Base-by-base conservation (phyloP, 1,140 invertebrate species). In the Dendrolimus punctatus region DNA sequence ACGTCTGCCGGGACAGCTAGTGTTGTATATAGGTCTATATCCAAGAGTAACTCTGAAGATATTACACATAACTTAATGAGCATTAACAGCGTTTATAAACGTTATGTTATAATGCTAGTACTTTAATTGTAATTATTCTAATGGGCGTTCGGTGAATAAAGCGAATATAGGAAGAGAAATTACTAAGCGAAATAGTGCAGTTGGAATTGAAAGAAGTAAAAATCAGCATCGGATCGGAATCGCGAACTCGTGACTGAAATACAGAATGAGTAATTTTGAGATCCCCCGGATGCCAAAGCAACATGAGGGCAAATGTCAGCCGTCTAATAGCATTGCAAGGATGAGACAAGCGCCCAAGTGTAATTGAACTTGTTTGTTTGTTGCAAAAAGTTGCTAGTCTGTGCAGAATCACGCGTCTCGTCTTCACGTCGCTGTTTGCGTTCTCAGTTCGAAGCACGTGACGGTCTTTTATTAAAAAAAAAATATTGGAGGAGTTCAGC, bases 191-290 rank as follows among this genome's bases (percentile, higher is more conserved):
- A 83, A 80, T 81, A 76, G 71, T 73, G 76, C 80, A 80, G 79
- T 84, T 62, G 77, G 74, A 79, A 82, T 77, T 64, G 66, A 83
- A 82, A 83, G 80, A 85, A 82, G 80, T 82, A 84, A 84, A 85
- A 85, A 85, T 85, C 82, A 85, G 70, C 72, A 72, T 63, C 51
- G 70, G 63, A 71, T 67, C 59, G 73, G 62, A 73, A 76, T 68
- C 64, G 68, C 65, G 60, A 62, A 56, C 66, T 69, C 82, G 82
- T 84, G 82, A 80, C 79, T 78, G 64, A 76, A 85, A 84, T 85
- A 64, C 70, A 64, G 62, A 79, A 85, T 82, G 78, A 82, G 77
- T 84, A 82, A 79, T 84, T 81, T 77, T 72, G 60, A 83, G 79
- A 85, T 85, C 75, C 80, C 59, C 67, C 63, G 73, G 75, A 83